phyloP scores from a whole-genome alignment of 2,888 invertebrate species.

The Drosophila eohydei region DNA sequence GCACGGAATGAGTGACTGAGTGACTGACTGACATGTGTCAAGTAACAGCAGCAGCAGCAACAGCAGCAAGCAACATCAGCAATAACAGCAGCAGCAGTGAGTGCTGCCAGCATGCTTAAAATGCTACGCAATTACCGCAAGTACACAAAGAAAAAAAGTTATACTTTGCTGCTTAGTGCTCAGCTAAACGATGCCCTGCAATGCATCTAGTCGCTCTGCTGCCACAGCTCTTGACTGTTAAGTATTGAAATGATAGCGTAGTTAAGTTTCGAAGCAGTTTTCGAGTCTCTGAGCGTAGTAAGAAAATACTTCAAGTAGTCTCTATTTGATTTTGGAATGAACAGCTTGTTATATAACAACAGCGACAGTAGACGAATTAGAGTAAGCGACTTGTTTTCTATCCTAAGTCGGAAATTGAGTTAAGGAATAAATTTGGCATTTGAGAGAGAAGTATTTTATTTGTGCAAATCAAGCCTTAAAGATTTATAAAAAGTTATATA shows the following conservation, averaged over 20 bases:
- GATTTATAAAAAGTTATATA: too few species aligned
- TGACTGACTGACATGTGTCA: conserved; percentile 78
- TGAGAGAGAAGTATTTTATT: not conserved
- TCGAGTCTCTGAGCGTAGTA: not conserved
- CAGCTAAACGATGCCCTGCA: conserved; percentile 56
- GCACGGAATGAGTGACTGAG: conserved; percentile 49
- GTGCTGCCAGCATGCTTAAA: conserved; percentile 65
- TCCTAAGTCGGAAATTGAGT: not conserved
- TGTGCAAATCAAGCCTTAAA: not conserved
- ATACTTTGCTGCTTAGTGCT: conserved; percentile 16
- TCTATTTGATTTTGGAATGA: not conserved
- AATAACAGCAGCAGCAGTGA: conserved; percentile 32
- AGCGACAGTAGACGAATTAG: too few species aligned
- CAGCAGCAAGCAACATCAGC: conserved; percentile 35
- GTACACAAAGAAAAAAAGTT: conserved; percentile 52
- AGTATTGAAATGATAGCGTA: not conserved
- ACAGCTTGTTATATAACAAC: not conserved
- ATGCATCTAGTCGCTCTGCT: not conserved
- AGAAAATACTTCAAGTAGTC: not conserved
- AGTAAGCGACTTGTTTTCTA: too few species aligned
- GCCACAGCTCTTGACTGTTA: not conserved
- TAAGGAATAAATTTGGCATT: not conserved
- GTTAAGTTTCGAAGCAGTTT: not conserved
- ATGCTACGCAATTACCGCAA: conserved; percentile 75
- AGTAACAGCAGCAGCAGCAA: conserved; percentile 67